Percentiles rank a stretch among this genome's conserved stretches.
These are phyloP conservation scores for Pluvialis apricaria DNA, from an alignment of 2,113 vertebrate genomes.

Conservation along the genomic window DNA sequence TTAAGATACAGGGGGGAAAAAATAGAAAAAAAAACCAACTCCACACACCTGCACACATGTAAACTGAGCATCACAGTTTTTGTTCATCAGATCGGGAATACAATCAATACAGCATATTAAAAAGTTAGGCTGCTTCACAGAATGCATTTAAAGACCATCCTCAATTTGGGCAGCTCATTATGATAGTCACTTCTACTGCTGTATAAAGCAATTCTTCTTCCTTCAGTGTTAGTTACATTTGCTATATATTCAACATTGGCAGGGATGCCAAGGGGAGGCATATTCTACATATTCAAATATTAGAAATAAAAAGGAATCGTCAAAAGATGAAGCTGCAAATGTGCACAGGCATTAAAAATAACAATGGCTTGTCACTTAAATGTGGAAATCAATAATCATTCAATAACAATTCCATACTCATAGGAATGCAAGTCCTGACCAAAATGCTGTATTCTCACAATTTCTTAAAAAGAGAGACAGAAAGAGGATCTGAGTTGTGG, in stretches of 20 bases:
- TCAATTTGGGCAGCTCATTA: neutral
- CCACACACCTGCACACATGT: accelerated
- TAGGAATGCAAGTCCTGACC: neutral
- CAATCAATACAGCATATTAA: neutral
- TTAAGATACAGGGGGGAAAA: neutral
- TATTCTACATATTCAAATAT: neutral
- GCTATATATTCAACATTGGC: neutral
- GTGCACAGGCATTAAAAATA: neutral
- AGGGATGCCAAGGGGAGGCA: neutral
- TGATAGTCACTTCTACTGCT: neutral
- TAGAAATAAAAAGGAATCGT: neutral
- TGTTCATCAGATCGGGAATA: neutral
- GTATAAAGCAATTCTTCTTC: neutral
- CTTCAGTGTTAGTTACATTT: neutral
- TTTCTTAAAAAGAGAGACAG: neutral
- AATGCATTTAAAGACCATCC: neutral
- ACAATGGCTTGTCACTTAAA: neutral
- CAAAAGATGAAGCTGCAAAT: neutral
- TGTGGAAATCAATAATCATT: neutral
- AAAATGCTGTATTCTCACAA: neutral
- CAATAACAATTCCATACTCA: neutral
- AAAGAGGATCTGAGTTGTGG: neutral
- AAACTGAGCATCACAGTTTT: neutral
- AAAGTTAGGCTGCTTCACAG: neutral
- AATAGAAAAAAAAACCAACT: neutral